Percentiles rank a stretch among this genome's conserved stretches.
Conservation (phyloP, 2,797 vertebrate species). For the Sebastes alutus region DNA sequence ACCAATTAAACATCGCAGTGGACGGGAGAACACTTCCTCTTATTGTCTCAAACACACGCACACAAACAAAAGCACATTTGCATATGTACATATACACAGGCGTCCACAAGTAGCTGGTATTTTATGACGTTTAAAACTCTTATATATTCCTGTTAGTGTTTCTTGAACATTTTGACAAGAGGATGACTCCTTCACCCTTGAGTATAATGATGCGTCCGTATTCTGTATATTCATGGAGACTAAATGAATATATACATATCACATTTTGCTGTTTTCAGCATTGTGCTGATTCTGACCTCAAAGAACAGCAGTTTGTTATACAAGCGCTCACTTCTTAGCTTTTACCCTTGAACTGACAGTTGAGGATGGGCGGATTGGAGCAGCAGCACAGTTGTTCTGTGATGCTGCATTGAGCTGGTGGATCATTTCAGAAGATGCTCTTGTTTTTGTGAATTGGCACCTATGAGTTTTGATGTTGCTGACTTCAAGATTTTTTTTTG, state of each 20-base stretch:
- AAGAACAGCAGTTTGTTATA: slow-evolving; percentile 11
- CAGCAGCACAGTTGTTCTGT: neutral
- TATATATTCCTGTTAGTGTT: neutral
- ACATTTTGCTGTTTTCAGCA: slow-evolving; percentile 31
- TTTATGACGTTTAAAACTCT: neutral
- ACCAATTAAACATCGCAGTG: slow-evolving; percentile 64
- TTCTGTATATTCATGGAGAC: neutral
- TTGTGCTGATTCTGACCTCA: slow-evolving; percentile 20
- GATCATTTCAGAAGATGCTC: neutral
- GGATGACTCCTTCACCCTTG: neutral
- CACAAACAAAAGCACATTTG: slow-evolving; percentile 14
- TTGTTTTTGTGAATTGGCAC: neutral
- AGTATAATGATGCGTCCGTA: neutral
- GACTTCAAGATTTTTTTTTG: neutral
- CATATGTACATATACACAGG: neutral
- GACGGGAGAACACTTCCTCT: slow-evolving; percentile 67
- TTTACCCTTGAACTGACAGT: slow-evolving; percentile 50
- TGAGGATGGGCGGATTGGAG: slow-evolving; percentile 17
- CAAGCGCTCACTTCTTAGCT: neutral
- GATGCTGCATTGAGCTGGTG: neutral
- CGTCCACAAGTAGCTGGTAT: neutral
- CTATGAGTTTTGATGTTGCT: slow-evolving; percentile 2
- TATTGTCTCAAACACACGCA: slow-evolving; percentile 62
- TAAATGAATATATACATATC: slow-evolving; percentile 3
- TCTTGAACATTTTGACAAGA: neutral